phyloP scores from a whole-genome alignment of 1,140 invertebrate genomes.

The Galleria mellonella region DNA sequence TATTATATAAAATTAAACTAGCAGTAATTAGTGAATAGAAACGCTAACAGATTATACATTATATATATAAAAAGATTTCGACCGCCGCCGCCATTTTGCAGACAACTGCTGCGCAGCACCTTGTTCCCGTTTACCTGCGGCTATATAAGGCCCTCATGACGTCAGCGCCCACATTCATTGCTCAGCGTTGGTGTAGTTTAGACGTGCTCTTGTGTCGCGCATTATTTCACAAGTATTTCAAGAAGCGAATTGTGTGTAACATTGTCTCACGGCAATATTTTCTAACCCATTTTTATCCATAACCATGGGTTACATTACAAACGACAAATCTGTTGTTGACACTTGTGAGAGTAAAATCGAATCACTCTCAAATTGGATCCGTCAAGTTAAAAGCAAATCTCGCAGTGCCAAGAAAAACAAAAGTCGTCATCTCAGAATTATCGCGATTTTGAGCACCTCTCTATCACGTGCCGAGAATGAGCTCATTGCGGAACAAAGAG shows the following conservation, averaged over 20 bases:
- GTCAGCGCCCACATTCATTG: constrained; percentile 43
- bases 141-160: constrained; percentile 52
- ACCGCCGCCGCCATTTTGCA: constrained; percentile 52
- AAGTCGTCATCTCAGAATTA: constrained; percentile 63
- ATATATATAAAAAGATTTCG: constrained; percentile 7
- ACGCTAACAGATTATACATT: too few relatives aligned
- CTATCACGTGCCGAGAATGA: constrained; percentile 55
- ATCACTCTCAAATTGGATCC: constrained; percentile 65
- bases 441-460: constrained; percentile 65
- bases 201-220: constrained; percentile 43
- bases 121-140: constrained; percentile 23
- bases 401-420: constrained; percentile 60
- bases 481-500: constrained; percentile 65
- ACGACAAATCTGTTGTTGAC: constrained; percentile 62
- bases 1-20: too few relatives aligned
- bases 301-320: constrained; percentile 59
- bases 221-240: constrained; percentile 27
- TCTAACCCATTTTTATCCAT: constrained; percentile 22
- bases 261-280: constrained; percentile 50
- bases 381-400: constrained; percentile 68
- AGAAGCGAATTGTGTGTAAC: constrained; percentile 60
- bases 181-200: constrained; percentile 28
- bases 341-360: constrained; percentile 70
- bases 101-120: constrained; percentile 55
- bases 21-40: too few relatives aligned